phyloP scores from a whole-genome alignment of 1,140 invertebrate species.

The Zaprionus capensis region DNA sequence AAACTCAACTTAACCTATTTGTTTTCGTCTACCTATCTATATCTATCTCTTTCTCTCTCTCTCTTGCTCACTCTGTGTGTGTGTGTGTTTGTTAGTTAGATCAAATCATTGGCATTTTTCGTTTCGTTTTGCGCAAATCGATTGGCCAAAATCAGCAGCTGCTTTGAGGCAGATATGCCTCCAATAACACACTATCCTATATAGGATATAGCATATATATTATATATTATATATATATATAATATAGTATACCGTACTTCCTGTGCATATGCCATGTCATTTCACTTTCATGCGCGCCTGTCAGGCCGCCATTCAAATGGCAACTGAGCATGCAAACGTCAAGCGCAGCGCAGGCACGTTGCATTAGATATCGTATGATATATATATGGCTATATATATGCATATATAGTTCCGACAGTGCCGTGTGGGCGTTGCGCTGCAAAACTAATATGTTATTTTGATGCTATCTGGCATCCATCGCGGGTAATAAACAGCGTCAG shows the following conservation, averaged over 20 bases:
- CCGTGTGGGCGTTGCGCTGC: constrained; percentile 21
- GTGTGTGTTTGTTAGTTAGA: constrained; percentile 41
- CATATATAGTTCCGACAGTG: background rate
- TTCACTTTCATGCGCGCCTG: constrained; percentile 47
- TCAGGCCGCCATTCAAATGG: constrained; percentile 70
- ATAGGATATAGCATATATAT: background rate
- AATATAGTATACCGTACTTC: constrained; percentile 10
- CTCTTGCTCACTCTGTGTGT: constrained; percentile 4
- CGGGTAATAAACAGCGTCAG: background rate
- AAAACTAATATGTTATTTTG: constrained; percentile 31
- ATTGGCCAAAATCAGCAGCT: constrained; percentile 75
- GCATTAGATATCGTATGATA: constrained; percentile 61
- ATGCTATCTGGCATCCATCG: constrained; percentile 22
- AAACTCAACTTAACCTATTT: constrained; percentile 25
- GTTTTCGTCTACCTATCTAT: constrained; percentile 21
- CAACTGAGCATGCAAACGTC: constrained; percentile 77
- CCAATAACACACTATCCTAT: background rate
- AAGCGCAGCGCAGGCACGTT: constrained; percentile 61
- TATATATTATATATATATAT: background rate
- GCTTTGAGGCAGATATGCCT: constrained; percentile 51
- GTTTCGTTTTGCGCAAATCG: constrained; percentile 54
- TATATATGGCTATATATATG: constrained; percentile 20
- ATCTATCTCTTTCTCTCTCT: constrained; percentile 7
- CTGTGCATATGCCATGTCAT: constrained; percentile 15
- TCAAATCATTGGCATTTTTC: constrained; percentile 65